Conservation (phyloP, 2,113 vertebrate species). For the Aegotheles bennettii region DNA sequence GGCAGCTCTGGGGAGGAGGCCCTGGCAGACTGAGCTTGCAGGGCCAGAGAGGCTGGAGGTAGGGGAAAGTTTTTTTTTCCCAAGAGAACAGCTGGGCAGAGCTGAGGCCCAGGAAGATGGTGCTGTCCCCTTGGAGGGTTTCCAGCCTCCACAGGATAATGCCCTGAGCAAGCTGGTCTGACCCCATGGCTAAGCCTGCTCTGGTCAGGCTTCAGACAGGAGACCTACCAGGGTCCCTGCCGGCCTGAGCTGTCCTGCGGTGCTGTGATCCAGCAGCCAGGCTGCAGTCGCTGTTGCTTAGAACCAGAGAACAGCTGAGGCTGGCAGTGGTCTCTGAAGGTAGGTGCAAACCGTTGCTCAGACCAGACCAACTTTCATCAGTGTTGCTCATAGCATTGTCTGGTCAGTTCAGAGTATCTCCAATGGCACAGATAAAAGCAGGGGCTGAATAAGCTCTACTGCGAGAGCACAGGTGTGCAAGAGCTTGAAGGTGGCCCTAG, state of each 20-base stretch:
- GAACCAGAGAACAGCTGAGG: not conserved
- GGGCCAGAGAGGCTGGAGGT: not conserved
- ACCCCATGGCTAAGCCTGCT: not conserved
- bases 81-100: not conserved
- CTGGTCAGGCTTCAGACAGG: not conserved
- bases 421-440: not conserved
- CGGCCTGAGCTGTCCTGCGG: fast-evolving
- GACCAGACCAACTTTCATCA: not conserved
- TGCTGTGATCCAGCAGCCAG: fast-evolving
- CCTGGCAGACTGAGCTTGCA: not conserved
- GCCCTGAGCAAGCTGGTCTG: not conserved
- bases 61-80: not conserved
- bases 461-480: not conserved
- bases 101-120: not conserved
- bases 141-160: not conserved
- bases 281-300: not conserved
- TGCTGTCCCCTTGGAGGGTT: not conserved
- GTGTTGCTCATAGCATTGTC: fast-evolving
- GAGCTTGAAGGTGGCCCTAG: not conserved
- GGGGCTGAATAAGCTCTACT: not conserved
- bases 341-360: fast-evolving
- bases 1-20: not conserved
- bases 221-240: not conserved
- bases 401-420: not conserved
- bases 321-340: not conserved